phyloP scores from a whole-genome alignment of 2,113 vertebrate species.

The Xiphorhynchus elegans region DNA sequence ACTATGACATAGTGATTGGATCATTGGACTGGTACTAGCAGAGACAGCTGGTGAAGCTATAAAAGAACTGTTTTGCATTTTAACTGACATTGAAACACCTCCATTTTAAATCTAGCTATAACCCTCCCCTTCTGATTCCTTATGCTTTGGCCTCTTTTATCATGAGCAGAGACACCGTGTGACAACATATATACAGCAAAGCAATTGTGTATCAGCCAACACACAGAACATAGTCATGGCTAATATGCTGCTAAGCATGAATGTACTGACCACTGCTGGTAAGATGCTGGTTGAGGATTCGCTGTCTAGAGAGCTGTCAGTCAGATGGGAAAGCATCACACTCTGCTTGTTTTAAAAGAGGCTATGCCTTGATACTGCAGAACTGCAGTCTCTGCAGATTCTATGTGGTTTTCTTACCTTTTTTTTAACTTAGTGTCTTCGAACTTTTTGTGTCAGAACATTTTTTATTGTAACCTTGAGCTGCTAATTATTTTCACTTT shows the following conservation, averaged over 20 bases:
- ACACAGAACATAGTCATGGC: background rate
- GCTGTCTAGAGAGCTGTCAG: background rate
- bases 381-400: background rate
- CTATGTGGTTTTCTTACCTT: accelerated
- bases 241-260: background rate
- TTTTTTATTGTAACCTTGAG: background rate
- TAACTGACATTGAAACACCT: background rate
- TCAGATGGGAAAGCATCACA: background rate
- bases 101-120: background rate
- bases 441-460: background rate
- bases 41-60: background rate
- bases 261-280: background rate
- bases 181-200: background rate
- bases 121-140: background rate
- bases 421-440: background rate
- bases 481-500: background rate
- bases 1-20: background rate
- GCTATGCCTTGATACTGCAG: background rate
- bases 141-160: background rate
- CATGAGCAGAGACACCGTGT: background rate
- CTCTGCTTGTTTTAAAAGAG: background rate
- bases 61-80: background rate
- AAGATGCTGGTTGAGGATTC: background rate
- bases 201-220: background rate
- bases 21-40: background rate